phyloP scores from a whole-genome alignment of 2,113 vertebrate genomes.

The Pardalotus punctatus region DNA sequence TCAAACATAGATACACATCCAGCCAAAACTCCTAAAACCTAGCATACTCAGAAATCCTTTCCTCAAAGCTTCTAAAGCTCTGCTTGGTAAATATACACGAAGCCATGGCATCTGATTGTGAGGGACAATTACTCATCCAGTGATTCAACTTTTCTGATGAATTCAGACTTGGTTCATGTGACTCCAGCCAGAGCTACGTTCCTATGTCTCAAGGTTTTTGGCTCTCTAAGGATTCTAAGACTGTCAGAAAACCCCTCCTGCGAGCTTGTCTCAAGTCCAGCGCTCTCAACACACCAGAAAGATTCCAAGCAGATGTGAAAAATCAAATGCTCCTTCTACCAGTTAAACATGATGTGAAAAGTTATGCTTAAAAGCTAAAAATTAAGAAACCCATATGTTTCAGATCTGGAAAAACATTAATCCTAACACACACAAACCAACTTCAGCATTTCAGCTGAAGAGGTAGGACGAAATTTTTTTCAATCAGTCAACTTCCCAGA shows the following conservation, averaged over 20 bases:
- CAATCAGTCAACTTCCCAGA: neutral
- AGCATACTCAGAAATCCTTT: neutral
- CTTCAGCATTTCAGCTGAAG: neutral
- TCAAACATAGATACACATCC: neutral
- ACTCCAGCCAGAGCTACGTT: neutral
- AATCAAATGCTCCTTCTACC: neutral
- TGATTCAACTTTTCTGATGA: conserved; percentile 40
- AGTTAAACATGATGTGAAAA: neutral
- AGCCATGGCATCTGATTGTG: neutral
- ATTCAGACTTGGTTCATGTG: neutral
- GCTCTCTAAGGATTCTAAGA: neutral
- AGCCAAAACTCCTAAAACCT: neutral
- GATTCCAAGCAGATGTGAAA: conserved; percentile 14
- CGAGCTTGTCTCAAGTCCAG: neutral
- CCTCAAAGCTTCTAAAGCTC: neutral
- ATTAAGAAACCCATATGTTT: neutral
- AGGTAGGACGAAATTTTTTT: neutral
- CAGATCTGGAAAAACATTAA: neutral
- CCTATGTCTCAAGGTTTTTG: neutral
- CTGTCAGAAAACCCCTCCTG: neutral
- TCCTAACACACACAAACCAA: neutral
- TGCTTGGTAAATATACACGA: neutral
- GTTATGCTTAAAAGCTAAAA: neutral
- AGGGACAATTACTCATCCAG: conserved; percentile 13
- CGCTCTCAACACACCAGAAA: neutral